phyloP scores from a whole-genome alignment of 64 coral and sea anemone species.

The Stichodactyla helianthus region DNA sequence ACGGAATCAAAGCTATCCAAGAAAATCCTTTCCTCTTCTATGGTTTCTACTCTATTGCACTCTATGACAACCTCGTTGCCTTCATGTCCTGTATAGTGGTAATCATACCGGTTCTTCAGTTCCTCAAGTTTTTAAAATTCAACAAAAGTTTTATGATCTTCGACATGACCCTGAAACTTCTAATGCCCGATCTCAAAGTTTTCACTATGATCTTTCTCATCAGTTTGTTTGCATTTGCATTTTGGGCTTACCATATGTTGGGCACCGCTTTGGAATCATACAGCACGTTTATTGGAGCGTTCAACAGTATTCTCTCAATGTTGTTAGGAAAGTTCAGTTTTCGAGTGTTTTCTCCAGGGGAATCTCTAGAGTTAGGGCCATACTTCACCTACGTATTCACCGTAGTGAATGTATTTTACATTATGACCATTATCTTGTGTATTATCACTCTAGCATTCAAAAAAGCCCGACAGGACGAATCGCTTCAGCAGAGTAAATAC shows the following conservation, averaged over 20 bases:
- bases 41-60: constrained; percentile 32
- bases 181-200: constrained; percentile 24
- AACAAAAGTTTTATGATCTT: constrained; percentile 78
- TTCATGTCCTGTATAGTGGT: constrained; percentile 55
- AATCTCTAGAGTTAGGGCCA: constrained; percentile 21
- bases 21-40: constrained; percentile 39
- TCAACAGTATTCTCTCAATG: constrained; percentile 43
- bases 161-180: constrained; percentile 37
- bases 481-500: constrained; percentile 44
- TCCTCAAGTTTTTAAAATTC: constrained; percentile 58
- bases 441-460: constrained; percentile 49
- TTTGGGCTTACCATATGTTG: constrained; percentile 39
- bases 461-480: constrained; percentile 28
- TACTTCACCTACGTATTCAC: constrained; percentile 52
- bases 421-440: constrained; percentile 54
- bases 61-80: constrained; percentile 49
- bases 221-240: constrained; percentile 34
- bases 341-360: constrained; percentile 25
- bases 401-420: constrained; percentile 27
- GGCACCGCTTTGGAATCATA: constrained; percentile 14
- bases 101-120: constrained; percentile 42
- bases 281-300: constrained; percentile 35
- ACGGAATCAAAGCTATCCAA: constrained; percentile 40
- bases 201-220: constrained; percentile 38
- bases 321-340: constrained; percentile 49